Evolutionary conservation across 2,113 vertebrate species (phyloP).

Genomic region (Hemicordylus capensis): DNA sequence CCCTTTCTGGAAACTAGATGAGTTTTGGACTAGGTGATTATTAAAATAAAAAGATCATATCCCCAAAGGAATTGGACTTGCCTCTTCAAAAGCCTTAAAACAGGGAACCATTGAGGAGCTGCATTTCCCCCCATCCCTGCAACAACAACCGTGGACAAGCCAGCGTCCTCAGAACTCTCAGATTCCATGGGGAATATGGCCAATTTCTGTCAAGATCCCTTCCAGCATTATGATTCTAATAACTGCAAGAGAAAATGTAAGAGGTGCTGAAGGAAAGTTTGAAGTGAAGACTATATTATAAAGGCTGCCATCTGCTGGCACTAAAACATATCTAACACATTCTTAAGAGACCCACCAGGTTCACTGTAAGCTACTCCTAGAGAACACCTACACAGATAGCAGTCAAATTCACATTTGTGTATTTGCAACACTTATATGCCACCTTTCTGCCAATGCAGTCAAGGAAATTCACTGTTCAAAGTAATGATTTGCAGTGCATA

Average conservation of each 20-base stretch:
- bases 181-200: background rate
- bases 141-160: background rate
- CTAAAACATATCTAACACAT: background rate
- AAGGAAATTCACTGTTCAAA: no score
- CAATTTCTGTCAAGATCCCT: background rate
- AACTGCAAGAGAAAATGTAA: background rate
- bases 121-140: background rate
- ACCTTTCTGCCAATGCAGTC: no score
- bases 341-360: background rate
- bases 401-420: background rate
- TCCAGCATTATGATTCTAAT: background rate
- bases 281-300: background rate
- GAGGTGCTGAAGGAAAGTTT: background rate
- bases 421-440: no score
- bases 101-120: background rate
- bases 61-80: background rate
- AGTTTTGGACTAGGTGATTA: background rate
- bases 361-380: background rate
- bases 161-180: background rate
- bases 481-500: no score
- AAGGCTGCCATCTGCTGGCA: conserved; percentile 15
- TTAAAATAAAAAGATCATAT: background rate
- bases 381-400: background rate
- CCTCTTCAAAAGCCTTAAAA: background rate
- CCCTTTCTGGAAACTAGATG: background rate